These are phyloP conservation scores for Isotomurus palustris DNA, from an alignment of 2,888 invertebrate genomes.

Conservation along the genomic window DNA sequence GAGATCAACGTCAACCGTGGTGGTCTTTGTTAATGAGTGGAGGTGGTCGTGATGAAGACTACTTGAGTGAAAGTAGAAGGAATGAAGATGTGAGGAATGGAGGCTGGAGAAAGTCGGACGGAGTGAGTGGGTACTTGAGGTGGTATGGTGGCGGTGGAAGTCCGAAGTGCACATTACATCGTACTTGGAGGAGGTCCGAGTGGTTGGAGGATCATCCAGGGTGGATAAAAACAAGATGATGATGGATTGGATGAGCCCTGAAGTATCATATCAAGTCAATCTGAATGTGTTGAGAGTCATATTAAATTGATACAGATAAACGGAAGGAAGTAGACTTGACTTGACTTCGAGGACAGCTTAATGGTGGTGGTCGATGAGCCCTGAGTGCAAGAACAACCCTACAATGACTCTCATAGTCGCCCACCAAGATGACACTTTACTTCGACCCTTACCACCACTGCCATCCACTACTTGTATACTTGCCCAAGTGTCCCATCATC, in stretches of 20 bases:
- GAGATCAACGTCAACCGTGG: too few species aligned
- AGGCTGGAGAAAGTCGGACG: background rate
- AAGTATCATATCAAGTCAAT: background rate
- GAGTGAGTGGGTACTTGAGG: background rate
- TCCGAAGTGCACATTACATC: background rate
- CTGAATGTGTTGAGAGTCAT: too few species aligned
- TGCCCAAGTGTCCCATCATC: too few species aligned
- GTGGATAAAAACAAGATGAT: background rate
- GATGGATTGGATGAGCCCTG: constrained; percentile 7
- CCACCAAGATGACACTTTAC: constrained; percentile 35
- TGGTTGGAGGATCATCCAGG: constrained; percentile 6
- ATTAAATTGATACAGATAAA: background rate
- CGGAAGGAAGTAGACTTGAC: constrained; percentile 6
- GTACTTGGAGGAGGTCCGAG: constrained; percentile 4
- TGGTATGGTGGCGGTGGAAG: too few species aligned
- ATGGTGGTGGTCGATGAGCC: constrained; percentile 21
- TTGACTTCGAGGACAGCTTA: constrained; percentile 4
- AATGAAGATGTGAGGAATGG: background rate
- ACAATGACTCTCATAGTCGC: constrained; percentile 35
- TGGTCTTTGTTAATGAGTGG: too few species aligned
- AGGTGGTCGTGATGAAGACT: constrained; percentile 6
- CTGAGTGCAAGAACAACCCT: constrained; percentile 28
- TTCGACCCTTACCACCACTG: too few species aligned
- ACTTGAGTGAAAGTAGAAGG: background rate
- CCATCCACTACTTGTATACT: too few species aligned